A percentile compares a stretch with the other conserved stretches of the same genome.
These are phyloP conservation scores for Dreissena rostriformis DNA, from an alignment of 1,140 invertebrate species.

Conservation along the genomic window DNA sequence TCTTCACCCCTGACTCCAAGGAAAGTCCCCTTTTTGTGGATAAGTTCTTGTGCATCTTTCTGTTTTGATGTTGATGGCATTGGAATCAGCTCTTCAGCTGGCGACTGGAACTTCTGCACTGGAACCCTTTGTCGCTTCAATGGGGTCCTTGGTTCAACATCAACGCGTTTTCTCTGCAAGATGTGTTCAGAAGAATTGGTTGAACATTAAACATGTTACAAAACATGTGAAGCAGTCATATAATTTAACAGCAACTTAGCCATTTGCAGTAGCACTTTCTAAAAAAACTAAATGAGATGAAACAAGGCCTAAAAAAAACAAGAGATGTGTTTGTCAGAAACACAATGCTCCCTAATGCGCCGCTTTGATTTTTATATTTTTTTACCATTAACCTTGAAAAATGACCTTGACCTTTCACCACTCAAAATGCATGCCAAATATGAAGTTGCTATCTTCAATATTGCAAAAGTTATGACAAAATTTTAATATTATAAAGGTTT, in stretches of 20 bases:
- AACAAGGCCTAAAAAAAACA: no score
- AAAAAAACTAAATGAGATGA: no score
- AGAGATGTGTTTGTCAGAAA: no score
- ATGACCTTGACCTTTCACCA: no score
- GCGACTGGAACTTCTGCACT: conserved; percentile 77
- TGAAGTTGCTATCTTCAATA: no score
- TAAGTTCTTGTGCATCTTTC: conserved; percentile 90
- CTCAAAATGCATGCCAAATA: no score
- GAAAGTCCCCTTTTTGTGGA: conserved; percentile 86
- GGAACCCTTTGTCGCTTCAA: conserved; percentile 75
- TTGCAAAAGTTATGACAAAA: no score
- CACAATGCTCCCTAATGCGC: no score
- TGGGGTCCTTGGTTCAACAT: conserved; percentile 73
- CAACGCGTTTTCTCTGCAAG: neutral
- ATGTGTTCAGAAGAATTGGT: neutral
- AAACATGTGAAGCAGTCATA: neutral
- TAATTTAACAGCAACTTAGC: neutral
- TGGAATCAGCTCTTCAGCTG: conserved; percentile 66
- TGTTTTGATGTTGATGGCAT: conserved; percentile 75
- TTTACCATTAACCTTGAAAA: no score
- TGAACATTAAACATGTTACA: neutral
- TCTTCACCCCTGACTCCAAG: conserved; percentile 92
- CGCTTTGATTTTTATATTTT: no score
- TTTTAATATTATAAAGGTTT: no score
- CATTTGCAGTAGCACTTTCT: no score